phyloP scores from a whole-genome alignment of 37 sponge, comb jelly and placozoan species.

The Aplysina aerophoba region DNA sequence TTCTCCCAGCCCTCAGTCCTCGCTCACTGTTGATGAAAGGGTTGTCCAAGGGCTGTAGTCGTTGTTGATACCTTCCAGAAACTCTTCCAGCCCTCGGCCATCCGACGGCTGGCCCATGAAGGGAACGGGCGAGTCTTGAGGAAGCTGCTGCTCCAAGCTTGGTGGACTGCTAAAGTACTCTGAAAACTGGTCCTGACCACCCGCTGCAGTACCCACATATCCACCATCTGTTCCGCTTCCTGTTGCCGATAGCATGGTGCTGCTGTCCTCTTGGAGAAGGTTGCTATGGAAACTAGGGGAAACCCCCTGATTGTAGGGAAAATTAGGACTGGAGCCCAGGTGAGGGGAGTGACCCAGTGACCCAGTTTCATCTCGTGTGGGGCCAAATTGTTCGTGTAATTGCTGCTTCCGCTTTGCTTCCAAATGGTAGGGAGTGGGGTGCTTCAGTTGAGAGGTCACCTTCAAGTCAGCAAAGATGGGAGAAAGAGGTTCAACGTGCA shows the following conservation, averaged over 20 bases:
- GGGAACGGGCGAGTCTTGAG: constrained; percentile 10
- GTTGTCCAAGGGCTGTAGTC: no score
- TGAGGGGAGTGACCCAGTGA: constrained; percentile 16
- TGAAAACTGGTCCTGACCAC: no score
- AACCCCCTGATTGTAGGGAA: background rate
- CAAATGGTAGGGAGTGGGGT: constrained; percentile 80
- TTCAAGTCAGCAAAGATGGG: background rate
- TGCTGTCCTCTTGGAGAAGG: background rate
- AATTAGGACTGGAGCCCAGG: background rate
- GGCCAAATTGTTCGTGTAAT: constrained; percentile 33
- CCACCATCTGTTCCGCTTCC: no score
- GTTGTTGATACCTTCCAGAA: no score
- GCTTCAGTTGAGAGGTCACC: constrained; percentile 36
- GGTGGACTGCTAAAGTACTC: background rate
- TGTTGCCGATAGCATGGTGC: background rate
- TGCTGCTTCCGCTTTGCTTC: constrained; percentile 52
- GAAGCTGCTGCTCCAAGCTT: background rate
- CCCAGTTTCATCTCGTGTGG: background rate
- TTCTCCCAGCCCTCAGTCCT: no score
- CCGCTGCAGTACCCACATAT: no score
- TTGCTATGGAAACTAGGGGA: background rate
- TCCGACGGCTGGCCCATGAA: background rate
- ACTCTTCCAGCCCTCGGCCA: no score
- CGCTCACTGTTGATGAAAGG: no score
- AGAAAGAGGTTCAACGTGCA: no score